Conservation (phyloP, 2,888 invertebrate species). For the Meliscaeva auricollis region DNA sequence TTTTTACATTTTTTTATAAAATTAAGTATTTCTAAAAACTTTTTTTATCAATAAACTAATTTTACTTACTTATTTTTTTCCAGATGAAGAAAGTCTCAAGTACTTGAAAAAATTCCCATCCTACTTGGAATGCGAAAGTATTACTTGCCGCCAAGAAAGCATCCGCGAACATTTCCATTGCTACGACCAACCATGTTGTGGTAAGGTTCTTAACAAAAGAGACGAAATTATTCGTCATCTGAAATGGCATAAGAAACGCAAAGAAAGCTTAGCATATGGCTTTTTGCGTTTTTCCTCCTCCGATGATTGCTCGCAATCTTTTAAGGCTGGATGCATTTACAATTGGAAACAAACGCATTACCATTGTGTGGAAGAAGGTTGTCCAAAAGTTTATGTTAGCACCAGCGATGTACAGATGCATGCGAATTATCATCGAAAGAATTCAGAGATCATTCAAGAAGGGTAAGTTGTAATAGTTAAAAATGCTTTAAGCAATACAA, state of each 20-base stretch:
- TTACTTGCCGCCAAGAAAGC: conserved; percentile 82
- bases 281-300: conserved; percentile 93
- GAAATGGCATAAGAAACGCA: conserved; percentile 99
- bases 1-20: too few relatives aligned
- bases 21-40: too few relatives aligned
- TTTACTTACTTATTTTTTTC: conserved; percentile 11
- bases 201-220: conserved; percentile 97
- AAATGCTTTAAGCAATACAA: background rate
- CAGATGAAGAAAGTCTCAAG: conserved; percentile 81
- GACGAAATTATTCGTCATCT: conserved; percentile 99
- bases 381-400: conserved; percentile 98
- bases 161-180: conserved; percentile 96
- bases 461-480: conserved; percentile 84
- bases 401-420: conserved; percentile 99
- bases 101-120: conserved; percentile 83
- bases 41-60: background rate
- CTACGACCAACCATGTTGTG: conserved; percentile 87
- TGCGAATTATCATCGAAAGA: conserved; percentile 98
- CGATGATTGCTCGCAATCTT: conserved; percentile 96
- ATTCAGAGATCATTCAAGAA: conserved; percentile 98
- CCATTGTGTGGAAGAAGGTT: conserved; percentile 97
- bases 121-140: conserved; percentile 83
- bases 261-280: conserved; percentile 97
- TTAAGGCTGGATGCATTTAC: conserved; percentile 92
- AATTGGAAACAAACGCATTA: conserved; percentile 88